Evolutionary conservation across 2,113 vertebrate species (phyloP).

Genomic region (Hippocampus zosterae): DNA sequence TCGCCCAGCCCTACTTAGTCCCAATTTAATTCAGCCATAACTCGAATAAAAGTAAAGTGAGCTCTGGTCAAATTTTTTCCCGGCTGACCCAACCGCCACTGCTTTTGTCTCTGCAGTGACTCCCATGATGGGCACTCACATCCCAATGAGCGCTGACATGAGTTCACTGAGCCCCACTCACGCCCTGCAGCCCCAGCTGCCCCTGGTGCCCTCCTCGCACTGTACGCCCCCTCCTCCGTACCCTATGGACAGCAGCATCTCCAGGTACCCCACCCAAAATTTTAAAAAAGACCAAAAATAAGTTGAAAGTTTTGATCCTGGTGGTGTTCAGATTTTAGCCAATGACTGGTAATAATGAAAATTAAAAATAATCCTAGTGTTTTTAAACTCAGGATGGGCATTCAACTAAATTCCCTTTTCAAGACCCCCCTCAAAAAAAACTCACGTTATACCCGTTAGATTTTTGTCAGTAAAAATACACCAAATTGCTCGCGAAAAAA

Average conservation of each 20-base stretch:
- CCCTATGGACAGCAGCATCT: constrained; percentile 98
- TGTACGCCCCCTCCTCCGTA: constrained; percentile 98
- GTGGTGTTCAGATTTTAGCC: too few species aligned
- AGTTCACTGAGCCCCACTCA: constrained; percentile 95
- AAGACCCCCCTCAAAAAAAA: too few species aligned
- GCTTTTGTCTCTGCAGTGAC: constrained; percentile 82
- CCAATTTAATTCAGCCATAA: neutral
- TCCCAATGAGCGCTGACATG: constrained; percentile 94
- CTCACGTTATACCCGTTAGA: too few species aligned
- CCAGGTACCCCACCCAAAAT: constrained; percentile 79
- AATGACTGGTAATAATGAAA: neutral
- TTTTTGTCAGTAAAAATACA: too few species aligned
- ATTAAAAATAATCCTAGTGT: too few species aligned
- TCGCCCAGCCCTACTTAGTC: neutral
- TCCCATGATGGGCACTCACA: constrained; percentile 92
- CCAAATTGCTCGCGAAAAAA: too few species aligned
- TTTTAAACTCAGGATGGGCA: too few species aligned
- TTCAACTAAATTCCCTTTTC: too few species aligned
- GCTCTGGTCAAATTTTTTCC: neutral
- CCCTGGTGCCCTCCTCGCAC: constrained; percentile 95
- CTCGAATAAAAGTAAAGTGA: neutral
- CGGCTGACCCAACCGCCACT: constrained; percentile 54
- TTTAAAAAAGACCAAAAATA: neutral
- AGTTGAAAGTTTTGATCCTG: neutral
- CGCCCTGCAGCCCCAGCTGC: constrained; percentile 86